Evolutionary conservation across 2,888 invertebrate genomes (phyloP).

Genomic region (Aphrophora alni): DNA sequence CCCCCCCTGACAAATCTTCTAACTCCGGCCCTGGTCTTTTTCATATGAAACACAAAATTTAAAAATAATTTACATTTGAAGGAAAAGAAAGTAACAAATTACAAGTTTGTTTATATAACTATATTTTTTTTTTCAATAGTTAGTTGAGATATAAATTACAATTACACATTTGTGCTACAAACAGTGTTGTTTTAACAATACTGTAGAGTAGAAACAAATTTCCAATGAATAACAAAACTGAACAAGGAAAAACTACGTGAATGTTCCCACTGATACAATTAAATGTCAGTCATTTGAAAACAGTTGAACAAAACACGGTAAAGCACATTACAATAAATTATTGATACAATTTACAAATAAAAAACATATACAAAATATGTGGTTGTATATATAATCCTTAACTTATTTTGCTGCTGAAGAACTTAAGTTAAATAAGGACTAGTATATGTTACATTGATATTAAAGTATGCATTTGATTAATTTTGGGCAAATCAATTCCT

Average conservation of each 20-base stretch:
- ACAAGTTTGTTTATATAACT: neutral
- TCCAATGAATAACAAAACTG: too few relatives aligned
- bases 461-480: neutral
- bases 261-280: too few relatives aligned
- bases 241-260: too few relatives aligned
- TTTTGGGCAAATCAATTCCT: neutral
- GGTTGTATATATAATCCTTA: neutral
- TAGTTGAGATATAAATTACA: neutral
- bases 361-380: neutral
- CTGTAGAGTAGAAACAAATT: neutral
- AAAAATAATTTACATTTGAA: too few relatives aligned
- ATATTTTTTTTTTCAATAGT: neutral
- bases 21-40: too few relatives aligned
- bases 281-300: neutral
- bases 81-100: neutral
- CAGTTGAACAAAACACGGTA: neutral
- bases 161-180: neutral
- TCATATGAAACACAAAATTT: too few relatives aligned
- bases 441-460: neutral
- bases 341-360: neutral
- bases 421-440: neutral
- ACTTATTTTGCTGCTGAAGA: neutral
- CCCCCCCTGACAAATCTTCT: too few relatives aligned
- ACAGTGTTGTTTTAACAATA: neutral
- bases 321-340: neutral